Base-by-base conservation (phyloP, 2,113 vertebrate genomes). In the Pteropus alecto region DNA sequence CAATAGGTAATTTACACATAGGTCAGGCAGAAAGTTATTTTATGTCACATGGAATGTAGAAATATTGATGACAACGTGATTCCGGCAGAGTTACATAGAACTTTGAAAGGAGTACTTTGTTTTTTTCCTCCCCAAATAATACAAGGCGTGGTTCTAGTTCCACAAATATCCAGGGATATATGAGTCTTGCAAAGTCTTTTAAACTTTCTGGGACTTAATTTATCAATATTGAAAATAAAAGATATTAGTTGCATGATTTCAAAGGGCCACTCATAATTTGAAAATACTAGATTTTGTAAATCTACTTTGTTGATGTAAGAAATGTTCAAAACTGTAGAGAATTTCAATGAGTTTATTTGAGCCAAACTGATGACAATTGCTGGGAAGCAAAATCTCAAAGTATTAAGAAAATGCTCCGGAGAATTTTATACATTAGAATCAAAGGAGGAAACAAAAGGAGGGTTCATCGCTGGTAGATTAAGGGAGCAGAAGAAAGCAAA, bases 241-340 rank as follows among this genome's bases (percentile, higher is more conserved):
- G 51, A 56, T 8, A 58, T 65, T 35, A 38, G 70, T 38, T 41
- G 68, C 38, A 65, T 81, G 22, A 95, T 87, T 56, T 86, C 58
- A 94, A 90, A 93, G 24, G 28, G 71, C n/a, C 10, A 1, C 92
- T 93, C 3, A 61, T 26, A 83, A 51, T 85, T 79, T 85, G 18
- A 90, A 96, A 96, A 71, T 92, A 77, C 3, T 76, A 81, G 43
- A 68, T 65, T 93, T 84, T 90, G 5, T 56, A 82, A 95, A 78
- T 65, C 6, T 94, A 84, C 28, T 14, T 51, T 51, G 48, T 51
- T 51, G 48, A 51, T 51, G 48, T 51, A 51, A 51, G 48, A 51
- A 51, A 51, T 51, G 13, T 51, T 51, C 48, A 51, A 51, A 51
- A 13, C 13, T 51, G 48, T 51, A 51, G 48, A 14, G 48, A 51